Evolutionary conservation across 2,113 vertebrate species (phyloP).

Genomic region (Heterochromis multidens): DNA sequence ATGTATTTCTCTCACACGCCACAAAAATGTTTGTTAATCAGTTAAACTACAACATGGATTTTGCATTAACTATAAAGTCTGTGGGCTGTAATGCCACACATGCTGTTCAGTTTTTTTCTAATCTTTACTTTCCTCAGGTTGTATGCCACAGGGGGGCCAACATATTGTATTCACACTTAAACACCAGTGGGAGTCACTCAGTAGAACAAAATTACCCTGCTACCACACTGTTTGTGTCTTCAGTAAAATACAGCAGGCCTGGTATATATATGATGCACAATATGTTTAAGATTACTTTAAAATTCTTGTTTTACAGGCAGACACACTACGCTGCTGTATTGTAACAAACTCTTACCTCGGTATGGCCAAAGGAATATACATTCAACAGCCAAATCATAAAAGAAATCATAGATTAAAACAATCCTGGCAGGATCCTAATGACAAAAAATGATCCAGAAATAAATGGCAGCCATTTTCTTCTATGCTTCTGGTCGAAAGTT

Average conservation of each 20-base stretch:
- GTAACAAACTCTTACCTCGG: constrained; percentile 28
- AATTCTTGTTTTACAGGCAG: not conserved
- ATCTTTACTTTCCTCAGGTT: not conserved
- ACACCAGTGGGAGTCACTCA: not conserved
- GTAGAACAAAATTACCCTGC: not conserved
- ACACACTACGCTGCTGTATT: not conserved
- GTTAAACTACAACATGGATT: not conserved
- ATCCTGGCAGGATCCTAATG: not conserved
- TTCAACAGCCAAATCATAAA: not conserved
- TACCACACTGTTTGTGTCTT: not conserved
- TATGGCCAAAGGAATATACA: not conserved
- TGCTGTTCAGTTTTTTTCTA: not conserved
- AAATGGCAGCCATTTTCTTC: constrained; percentile 24
- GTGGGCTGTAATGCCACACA: not conserved
- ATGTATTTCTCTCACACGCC: not conserved
- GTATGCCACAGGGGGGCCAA: not conserved
- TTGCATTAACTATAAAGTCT: not conserved
- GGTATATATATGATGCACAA: no score
- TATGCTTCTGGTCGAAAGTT: not conserved
- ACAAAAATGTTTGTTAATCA: not conserved
- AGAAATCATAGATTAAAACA: not conserved
- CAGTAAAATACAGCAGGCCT: not conserved
- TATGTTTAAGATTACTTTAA: no score
- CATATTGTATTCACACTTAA: not conserved
- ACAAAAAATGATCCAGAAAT: not conserved